phyloP scores from a whole-genome alignment of 2,888 invertebrate species.

The Eupithecia centaureata region DNA sequence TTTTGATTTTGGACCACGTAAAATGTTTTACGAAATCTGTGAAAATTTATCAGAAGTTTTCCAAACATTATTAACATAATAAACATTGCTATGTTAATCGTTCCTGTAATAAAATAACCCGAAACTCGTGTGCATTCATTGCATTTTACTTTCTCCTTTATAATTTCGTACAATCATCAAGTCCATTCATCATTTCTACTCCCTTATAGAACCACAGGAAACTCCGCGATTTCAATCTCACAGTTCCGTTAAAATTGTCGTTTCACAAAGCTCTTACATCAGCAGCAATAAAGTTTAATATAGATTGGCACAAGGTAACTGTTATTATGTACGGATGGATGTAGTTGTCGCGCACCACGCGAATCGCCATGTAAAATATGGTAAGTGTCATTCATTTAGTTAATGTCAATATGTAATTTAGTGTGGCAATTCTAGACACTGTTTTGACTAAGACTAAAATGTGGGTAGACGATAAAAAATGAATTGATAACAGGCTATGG shows the following conservation, averaged over 20 bases:
- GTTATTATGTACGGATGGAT: constrained; percentile 64
- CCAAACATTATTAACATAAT: too few species aligned
- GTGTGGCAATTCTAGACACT: too few species aligned
- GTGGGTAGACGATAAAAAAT: too few species aligned
- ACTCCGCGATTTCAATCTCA: constrained; percentile 71
- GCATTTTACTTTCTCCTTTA: neutral
- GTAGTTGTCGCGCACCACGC: too few species aligned
- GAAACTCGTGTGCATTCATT: neutral
- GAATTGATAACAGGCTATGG: too few species aligned
- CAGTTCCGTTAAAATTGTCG: constrained; percentile 53
- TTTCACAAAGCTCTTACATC: constrained; percentile 43
- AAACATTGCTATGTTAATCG: neutral
- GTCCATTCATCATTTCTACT: constrained; percentile 59
- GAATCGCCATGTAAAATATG: too few species aligned
- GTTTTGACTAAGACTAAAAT: too few species aligned
- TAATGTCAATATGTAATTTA: too few species aligned
- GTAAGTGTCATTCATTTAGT: too few species aligned
- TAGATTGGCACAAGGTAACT: constrained; percentile 54
- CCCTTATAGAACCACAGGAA: constrained; percentile 70
- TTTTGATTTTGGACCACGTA: too few species aligned
- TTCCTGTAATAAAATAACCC: neutral
- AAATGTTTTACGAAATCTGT: neutral
- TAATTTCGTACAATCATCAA: constrained; percentile 21
- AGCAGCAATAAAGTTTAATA: constrained; percentile 51
- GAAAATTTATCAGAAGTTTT: neutral